A percentile compares a stretch with the other conserved stretches of the same genome.
Evolutionary conservation across 2,113 vertebrate genomes (phyloP).

Genomic region (Rhinichthys klamathensis): DNA sequence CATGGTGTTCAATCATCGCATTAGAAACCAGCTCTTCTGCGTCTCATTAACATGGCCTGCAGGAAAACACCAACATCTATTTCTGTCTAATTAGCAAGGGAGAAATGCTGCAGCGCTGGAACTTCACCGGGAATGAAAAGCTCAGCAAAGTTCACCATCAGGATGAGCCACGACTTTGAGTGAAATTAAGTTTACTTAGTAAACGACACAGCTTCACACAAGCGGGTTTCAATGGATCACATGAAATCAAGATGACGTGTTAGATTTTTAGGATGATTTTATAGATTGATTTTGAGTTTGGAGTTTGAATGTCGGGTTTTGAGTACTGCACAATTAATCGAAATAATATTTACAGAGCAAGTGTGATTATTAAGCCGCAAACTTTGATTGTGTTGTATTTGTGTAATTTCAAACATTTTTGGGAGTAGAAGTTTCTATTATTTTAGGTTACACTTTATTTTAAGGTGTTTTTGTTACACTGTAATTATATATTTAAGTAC

Average conservation of each 20-base stretch:
- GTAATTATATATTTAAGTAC: too few relatives aligned
- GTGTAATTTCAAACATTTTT: background rate
- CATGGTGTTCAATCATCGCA: slow-evolving; percentile 11
- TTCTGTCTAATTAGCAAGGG: slow-evolving; percentile 28
- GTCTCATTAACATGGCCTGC: slow-evolving; percentile 28
- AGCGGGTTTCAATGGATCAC: background rate
- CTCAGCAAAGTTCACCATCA: background rate
- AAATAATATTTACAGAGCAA: background rate
- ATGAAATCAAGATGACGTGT: background rate
- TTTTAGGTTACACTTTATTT: background rate
- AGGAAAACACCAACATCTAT: slow-evolving; percentile 37
- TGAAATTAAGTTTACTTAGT: background rate
- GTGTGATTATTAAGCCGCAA: background rate
- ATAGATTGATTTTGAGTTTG: background rate
- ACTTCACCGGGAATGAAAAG: slow-evolving; percentile 12
- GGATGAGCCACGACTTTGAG: background rate
- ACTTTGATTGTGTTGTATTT: background rate
- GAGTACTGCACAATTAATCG: background rate
- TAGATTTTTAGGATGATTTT: background rate
- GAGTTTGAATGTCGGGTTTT: background rate
- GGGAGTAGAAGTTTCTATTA: background rate
- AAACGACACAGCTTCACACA: background rate
- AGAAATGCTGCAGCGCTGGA: background rate
- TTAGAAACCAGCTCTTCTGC: slow-evolving; percentile 11
- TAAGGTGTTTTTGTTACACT: too few relatives aligned